Conservation (phyloP, 2,113 vertebrate genomes). For the Apodemus speciosus region DNA sequence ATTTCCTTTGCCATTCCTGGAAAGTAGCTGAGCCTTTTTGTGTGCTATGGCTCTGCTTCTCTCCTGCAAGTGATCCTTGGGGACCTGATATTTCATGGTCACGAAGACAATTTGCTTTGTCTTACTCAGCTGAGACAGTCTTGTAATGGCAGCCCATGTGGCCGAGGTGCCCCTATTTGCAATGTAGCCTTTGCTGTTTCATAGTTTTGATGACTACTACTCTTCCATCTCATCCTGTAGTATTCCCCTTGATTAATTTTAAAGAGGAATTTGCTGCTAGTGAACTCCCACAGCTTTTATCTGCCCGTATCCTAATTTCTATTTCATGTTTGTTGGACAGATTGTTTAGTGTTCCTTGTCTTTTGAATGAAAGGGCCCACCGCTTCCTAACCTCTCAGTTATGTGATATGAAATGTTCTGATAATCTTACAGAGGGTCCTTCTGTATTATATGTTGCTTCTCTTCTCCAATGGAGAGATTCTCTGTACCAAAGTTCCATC, state of each 20-base stretch:
- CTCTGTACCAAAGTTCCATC: neutral
- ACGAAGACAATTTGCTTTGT: slow-evolving; percentile 42
- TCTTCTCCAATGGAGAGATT: neutral
- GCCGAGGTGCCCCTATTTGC: neutral
- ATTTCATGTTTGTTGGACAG: too few relatives aligned
- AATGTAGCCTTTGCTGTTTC: neutral
- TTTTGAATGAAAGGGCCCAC: neutral
- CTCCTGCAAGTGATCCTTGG: neutral
- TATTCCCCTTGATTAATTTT: neutral
- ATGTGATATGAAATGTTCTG: neutral
- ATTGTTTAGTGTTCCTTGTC: too few relatives aligned
- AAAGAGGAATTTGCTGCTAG: neutral
- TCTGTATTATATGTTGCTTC: neutral
- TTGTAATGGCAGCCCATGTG: neutral
- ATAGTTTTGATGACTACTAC: neutral
- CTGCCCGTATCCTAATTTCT: neutral
- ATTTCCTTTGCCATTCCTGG: neutral
- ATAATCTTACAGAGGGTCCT: neutral
- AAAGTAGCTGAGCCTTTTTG: neutral
- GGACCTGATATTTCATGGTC: neutral
- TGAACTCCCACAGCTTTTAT: neutral
- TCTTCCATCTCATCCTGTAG: neutral
- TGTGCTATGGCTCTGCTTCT: neutral
- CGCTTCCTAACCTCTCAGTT: neutral
- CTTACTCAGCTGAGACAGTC: neutral